Percentiles rank a stretch among this genome's conserved stretches.
These are phyloP conservation scores for Tetragonula clypearis DNA, from an alignment of 1,140 invertebrate species.

Conservation along the genomic window DNA sequence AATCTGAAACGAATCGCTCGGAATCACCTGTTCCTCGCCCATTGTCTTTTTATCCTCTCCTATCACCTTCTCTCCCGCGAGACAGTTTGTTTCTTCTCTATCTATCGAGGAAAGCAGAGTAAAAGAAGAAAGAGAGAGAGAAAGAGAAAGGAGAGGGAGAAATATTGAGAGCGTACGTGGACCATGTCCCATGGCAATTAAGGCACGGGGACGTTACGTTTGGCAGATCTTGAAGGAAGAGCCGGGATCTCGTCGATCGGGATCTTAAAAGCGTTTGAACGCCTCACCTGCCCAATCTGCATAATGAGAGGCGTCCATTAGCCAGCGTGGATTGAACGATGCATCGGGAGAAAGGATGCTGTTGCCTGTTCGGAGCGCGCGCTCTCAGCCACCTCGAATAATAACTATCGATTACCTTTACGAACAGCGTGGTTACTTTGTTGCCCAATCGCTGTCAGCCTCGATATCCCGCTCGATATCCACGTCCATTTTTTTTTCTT, in stretches of 20 bases:
- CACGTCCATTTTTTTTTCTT: too few relatives aligned
- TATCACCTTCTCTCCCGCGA: not conserved
- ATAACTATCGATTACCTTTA: conserved; percentile 60
- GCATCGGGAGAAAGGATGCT: conserved; percentile 18
- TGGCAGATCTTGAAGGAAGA: conserved; percentile 47
- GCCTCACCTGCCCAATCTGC: conserved; percentile 64
- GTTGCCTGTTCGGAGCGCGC: conserved; percentile 42
- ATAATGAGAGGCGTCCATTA: conserved; percentile 69
- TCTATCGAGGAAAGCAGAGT: not conserved
- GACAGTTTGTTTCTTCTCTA: not conserved
- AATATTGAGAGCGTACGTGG: conserved; percentile 11
- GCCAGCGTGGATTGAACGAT: conserved; percentile 30
- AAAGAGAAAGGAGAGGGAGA: not conserved
- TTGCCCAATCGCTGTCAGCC: not conserved
- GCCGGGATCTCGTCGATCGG: conserved; percentile 49
- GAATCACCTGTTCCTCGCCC: conserved; percentile 30
- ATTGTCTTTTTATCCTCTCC: not conserved
- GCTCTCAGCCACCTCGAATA: conserved; percentile 57
- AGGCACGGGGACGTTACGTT: conserved; percentile 36
- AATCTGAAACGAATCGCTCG: conserved; percentile 40
- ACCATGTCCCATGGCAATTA: conserved; percentile 42
- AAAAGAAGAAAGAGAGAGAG: not conserved
- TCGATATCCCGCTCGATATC: too few relatives aligned
- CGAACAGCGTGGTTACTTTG: conserved; percentile 9
- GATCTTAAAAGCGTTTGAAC: conserved; percentile 67